Percentiles rank a stretch among this genome's conserved stretches.
phyloP scores from a whole-genome alignment of 2,888 invertebrate species.

The Phalera bucephala region DNA sequence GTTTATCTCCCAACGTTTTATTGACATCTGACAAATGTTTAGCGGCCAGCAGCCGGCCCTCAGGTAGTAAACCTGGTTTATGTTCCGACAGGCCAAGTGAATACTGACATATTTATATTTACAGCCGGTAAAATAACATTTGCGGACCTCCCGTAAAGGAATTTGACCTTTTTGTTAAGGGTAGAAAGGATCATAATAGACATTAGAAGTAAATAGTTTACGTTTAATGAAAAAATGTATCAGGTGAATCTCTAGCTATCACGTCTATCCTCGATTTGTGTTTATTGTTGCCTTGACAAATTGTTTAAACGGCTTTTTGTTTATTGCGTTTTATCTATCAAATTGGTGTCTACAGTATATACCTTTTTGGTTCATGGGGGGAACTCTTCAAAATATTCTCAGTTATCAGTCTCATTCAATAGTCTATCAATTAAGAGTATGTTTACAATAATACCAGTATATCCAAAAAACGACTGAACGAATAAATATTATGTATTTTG shows the following conservation, averaged over 20 bases:
- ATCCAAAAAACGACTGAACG: too few relatives aligned
- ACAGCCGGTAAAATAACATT: conserved; percentile 13
- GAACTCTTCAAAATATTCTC: too few relatives aligned
- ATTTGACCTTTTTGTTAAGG: conserved; percentile 18
- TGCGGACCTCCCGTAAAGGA: conserved; percentile 5
- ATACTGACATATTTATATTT: conserved; percentile 32
- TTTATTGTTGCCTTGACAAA: conserved; percentile 27
- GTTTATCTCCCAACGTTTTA: conserved; percentile 39
- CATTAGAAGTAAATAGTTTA: neutral
- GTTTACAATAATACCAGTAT: too few relatives aligned
- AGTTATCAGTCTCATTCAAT: too few relatives aligned
- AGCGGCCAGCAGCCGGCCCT: conserved; percentile 26
- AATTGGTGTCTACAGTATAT: too few relatives aligned
- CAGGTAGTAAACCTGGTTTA: conserved; percentile 38
- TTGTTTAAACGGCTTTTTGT: conserved; percentile 10
- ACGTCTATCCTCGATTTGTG: conserved; percentile 20
- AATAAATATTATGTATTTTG: too few relatives aligned
- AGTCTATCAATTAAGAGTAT: too few relatives aligned
- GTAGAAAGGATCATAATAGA: conserved; percentile 6
- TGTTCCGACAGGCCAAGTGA: conserved; percentile 27
- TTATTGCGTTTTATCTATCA: neutral
- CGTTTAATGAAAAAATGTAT: neutral
- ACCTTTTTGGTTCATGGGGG: too few relatives aligned
- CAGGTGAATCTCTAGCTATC: conserved; percentile 18
- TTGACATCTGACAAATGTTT: conserved; percentile 40